phyloP scores from a whole-genome alignment of 1,140 invertebrate species.

The Drosophila oshimai region DNA sequence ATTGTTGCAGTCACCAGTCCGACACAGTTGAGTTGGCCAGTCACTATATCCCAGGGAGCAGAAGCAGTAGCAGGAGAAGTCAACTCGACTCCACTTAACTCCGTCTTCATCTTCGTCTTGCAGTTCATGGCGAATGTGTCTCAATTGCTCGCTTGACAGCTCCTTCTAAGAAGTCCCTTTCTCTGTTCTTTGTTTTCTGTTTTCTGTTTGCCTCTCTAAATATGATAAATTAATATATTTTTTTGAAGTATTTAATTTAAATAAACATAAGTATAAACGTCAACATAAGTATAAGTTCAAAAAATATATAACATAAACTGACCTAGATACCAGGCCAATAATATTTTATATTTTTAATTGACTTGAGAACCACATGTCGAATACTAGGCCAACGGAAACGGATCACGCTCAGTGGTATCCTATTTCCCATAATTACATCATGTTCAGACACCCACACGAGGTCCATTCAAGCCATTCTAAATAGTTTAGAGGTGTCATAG shows the following conservation, averaged over 20 bases:
- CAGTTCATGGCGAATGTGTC: slow-evolving; percentile 9
- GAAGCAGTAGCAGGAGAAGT: background rate
- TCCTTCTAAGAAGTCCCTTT: background rate
- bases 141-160: slow-evolving; percentile 17
- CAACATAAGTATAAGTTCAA: no score
- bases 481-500: slow-evolving; percentile 24
- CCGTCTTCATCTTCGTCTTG: slow-evolving; percentile 5
- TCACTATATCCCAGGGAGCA: slow-evolving; percentile 12
- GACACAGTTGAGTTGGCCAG: slow-evolving; percentile 62
- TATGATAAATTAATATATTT: background rate
- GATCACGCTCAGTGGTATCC: background rate
- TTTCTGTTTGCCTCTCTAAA: background rate
- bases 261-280: background rate
- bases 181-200: background rate
- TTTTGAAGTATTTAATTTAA: slow-evolving; percentile 1
- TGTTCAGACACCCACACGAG: background rate
- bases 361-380: no score
- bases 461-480: slow-evolving; percentile 11
- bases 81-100: slow-evolving; percentile 13
- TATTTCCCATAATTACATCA: slow-evolving; percentile 8
- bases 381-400: no score
- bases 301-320: no score
- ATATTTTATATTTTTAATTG: no score
- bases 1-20: slow-evolving; percentile 55
- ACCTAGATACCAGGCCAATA: no score